A percentile compares a stretch with the other conserved stretches of the same genome.
phyloP scores from a whole-genome alignment of 2,113 vertebrate genomes.

The Elaphurus davidianus region DNA sequence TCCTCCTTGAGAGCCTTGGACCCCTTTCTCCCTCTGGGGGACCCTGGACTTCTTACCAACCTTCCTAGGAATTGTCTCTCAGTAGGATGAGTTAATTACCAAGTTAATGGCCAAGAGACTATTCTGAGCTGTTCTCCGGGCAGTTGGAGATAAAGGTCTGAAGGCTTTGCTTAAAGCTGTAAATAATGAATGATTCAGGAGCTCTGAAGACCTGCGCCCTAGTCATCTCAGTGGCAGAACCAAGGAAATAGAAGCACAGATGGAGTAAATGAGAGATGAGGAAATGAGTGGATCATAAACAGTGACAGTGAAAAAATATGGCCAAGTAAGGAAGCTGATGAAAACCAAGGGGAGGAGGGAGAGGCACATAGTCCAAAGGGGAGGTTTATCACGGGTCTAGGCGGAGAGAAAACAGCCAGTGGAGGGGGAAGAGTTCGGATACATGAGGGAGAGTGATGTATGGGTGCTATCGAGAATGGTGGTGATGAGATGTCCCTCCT shows the following conservation, averaged over 20 bases:
- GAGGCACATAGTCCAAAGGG: not conserved
- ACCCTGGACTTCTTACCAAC: not conserved
- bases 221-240: not conserved
- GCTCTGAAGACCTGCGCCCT: not conserved
- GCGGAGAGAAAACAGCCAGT: not conserved
- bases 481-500: too few species aligned
- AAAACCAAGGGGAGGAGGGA: not conserved
- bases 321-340: not conserved
- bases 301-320: not conserved
- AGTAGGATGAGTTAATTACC: not conserved
- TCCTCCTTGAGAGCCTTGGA: not conserved
- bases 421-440: not conserved
- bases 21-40: not conserved
- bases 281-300: not conserved
- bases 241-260: not conserved
- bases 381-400: not conserved
- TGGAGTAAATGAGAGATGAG: not conserved
- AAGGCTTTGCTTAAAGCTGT: not conserved
- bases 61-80: not conserved
- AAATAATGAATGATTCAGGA: not conserved
- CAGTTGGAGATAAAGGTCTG: not conserved
- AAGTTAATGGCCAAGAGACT: too few species aligned
- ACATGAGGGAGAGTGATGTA: not conserved
- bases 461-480: fast-evolving
- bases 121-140: not conserved